Conservation (phyloP, 2,888 invertebrate species). For the Graphium colonna region DNA sequence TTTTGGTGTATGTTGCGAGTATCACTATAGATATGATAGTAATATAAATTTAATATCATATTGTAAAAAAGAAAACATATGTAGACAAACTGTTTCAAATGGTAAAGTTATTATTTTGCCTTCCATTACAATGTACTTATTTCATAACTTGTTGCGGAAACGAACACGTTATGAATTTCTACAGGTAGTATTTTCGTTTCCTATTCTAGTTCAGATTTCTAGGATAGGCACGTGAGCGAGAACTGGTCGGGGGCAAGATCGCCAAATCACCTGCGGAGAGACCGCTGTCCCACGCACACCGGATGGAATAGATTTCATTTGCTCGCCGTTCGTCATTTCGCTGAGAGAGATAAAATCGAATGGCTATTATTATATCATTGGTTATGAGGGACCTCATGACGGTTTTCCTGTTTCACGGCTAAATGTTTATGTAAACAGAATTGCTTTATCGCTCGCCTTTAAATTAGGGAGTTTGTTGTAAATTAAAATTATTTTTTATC, state of each 20-base stretch:
- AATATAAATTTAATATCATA: no score
- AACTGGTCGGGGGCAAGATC: constrained; percentile 38
- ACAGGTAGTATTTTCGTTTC: constrained; percentile 36
- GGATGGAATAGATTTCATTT: constrained; percentile 23
- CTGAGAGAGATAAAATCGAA: constrained; percentile 12
- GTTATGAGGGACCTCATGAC: not conserved
- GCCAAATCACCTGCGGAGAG: constrained; percentile 22
- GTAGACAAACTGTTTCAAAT: no score
- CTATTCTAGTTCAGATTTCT: constrained; percentile 42
- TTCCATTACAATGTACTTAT: not conserved
- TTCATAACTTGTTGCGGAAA: not conserved
- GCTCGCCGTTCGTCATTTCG: not conserved
- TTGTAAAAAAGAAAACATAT: not conserved
- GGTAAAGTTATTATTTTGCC: not conserved
- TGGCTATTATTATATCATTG: constrained; percentile 3
- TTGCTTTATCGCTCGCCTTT: no score
- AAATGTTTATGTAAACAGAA: no score
- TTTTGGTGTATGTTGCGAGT: no score
- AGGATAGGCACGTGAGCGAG: constrained; percentile 33
- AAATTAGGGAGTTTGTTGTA: no score
- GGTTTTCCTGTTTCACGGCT: constrained; percentile 5
- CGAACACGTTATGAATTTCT: constrained; percentile 30
- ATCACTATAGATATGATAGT: no score
- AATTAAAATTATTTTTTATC: no score
- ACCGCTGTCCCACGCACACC: constrained; percentile 12